Evolutionary conservation across 2,113 vertebrate species (phyloP).

Genomic region (Phoxinus phoxinus): DNA sequence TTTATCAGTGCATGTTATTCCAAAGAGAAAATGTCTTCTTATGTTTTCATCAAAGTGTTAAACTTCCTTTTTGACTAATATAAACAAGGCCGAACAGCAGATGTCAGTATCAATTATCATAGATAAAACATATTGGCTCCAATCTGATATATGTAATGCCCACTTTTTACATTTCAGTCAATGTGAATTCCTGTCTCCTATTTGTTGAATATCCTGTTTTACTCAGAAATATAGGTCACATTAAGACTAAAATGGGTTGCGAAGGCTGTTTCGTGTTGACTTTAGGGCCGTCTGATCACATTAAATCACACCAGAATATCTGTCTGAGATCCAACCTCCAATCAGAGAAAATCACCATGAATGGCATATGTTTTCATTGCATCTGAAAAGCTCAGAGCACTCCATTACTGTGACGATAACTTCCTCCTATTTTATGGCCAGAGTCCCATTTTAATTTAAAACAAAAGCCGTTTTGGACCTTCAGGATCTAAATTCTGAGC

Average conservation of each 20-base stretch:
- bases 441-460: conserved; percentile 69
- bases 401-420: conserved; percentile 69
- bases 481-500: conserved; percentile 61
- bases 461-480: conserved; percentile 65
- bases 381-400: conserved; percentile 62
- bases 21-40: conserved; percentile 1
- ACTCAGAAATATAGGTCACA: not conserved
- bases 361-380: conserved; percentile 54
- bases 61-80: not conserved
- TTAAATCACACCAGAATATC: conserved; percentile 13
- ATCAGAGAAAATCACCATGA: conserved; percentile 1
- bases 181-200: not conserved
- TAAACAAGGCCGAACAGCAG: not conserved
- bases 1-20: not conserved
- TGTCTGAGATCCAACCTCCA: conserved; percentile 2
- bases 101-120: no score
- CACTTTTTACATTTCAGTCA: not conserved
- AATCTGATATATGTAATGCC: not conserved
- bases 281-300: conserved; percentile 9
- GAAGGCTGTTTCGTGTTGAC: not conserved
- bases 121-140: not conserved
- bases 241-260: not conserved
- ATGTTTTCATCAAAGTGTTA: not conserved
- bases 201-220: not conserved
- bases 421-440: conserved; percentile 81